Base-by-base conservation (phyloP, 1,140 invertebrate genomes). In the Nasonia longicornis region DNA sequence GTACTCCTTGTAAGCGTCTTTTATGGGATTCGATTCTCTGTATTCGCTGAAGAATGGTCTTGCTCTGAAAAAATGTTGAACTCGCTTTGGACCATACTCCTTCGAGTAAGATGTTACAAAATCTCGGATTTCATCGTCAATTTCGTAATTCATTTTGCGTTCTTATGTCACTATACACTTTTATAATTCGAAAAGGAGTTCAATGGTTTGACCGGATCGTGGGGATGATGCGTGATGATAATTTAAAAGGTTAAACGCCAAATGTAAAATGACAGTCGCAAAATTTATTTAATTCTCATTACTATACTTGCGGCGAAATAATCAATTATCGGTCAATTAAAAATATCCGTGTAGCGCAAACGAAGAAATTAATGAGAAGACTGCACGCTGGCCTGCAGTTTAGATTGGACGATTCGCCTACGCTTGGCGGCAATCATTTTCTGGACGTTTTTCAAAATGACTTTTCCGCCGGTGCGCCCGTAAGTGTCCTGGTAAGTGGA, bases 401-500 rank as follows among this genome's bases (percentile, higher is more conserved):
- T 81, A 8, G 48, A 6, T 45, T 45, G n/a, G 14, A 72, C 72
- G 11, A 29, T 31, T 29, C 63, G 48, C 20, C 31, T 42, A 79
- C 35, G 45, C 80, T 69, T 42, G 38, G 74, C 26, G 52, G 63
- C 75, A 79, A 82, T 77, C 81, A 84, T 77, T 81, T 81, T 82
- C 12, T 85, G 79, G 67, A 72, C 29, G 12, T 85, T 85, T 80
- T 86, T 64, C 45, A 88, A 35, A 12, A 89, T 87, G 12, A 89
- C 71, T 8, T 82, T 78, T 16, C 86, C 86, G 20, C 85, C 89
- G 20, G 85, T 84, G 22, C 86, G 81, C 10, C 87, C 87, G 45
- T 87, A 77, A n/a, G 81, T 85, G n/a, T 87, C 84, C 80, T 89
- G 87, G 82, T 88, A 88, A 12, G 74, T 83, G 8, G 89, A 87